Evolutionary conservation across 2,888 invertebrate genomes (phyloP).

Genomic region (Volucella bombylans): DNA sequence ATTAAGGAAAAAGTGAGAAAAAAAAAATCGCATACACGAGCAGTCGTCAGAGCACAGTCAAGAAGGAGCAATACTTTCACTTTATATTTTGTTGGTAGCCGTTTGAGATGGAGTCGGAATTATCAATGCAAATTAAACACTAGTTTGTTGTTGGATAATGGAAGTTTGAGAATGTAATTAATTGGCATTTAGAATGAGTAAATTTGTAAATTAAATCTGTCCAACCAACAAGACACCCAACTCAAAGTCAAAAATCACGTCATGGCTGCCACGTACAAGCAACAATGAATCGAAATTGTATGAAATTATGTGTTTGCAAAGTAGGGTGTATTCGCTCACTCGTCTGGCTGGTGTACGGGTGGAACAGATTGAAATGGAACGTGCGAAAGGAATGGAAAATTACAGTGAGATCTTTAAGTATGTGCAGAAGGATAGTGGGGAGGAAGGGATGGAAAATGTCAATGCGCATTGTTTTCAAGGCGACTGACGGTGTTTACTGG

Average conservation of each 20-base stretch:
- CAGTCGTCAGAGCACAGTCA: conserved; percentile 56
- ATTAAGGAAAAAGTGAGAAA: conserved; percentile 7
- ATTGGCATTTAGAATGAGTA: conserved; percentile 72
- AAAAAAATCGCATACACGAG: conserved; percentile 69
- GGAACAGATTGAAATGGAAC: conserved; percentile 56
- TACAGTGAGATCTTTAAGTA: conserved; percentile 34
- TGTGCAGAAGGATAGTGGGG: conserved; percentile 15
- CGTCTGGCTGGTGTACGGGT: background rate
- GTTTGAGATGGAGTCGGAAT: conserved; percentile 60
- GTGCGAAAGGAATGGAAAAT: conserved; percentile 46
- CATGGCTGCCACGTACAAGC: conserved; percentile 83
- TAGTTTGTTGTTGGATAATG: conserved; percentile 70
- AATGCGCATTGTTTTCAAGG: conserved; percentile 74
- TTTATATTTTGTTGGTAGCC: conserved; percentile 67
- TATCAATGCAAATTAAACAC: conserved; percentile 70
- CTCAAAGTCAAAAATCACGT: conserved; percentile 82
- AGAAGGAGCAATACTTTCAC: conserved; percentile 72
- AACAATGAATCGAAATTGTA: conserved; percentile 81
- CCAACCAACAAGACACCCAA: conserved; percentile 75
- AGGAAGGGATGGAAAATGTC: conserved; percentile 59
- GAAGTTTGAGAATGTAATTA: conserved; percentile 72
- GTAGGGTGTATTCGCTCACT: conserved; percentile 50
- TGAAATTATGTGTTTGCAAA: conserved; percentile 59
- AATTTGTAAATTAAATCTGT: conserved; percentile 72
- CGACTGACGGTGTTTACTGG: conserved; percentile 52